These are phyloP conservation scores for Peromyscus eremicus DNA, from an alignment of 2,797 vertebrate species.

Conservation along the genomic window DNA sequence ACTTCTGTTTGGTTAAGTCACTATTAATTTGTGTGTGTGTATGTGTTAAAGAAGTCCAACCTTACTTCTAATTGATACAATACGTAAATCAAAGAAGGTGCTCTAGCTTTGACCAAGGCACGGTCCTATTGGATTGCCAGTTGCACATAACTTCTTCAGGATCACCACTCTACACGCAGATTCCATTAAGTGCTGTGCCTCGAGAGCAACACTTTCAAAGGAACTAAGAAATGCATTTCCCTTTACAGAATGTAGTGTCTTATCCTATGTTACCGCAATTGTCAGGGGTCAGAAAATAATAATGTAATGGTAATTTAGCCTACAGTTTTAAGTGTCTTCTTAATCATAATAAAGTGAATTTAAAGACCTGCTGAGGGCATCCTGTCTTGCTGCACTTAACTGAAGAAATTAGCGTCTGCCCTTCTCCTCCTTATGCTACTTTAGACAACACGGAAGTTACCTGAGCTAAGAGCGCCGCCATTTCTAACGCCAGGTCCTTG, in stretches of 20 bases:
- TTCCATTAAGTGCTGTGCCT: constrained; percentile 30
- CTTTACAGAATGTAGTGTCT: constrained; percentile 40
- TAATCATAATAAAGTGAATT: constrained; percentile 47
- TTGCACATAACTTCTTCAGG: neutral
- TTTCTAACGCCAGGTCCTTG: constrained; percentile 97
- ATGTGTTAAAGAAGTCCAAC: neutral
- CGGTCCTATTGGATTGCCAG: neutral
- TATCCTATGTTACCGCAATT: neutral
- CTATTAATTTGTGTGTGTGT: neutral
- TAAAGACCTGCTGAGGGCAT: constrained; percentile 42
- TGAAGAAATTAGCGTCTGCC: constrained; percentile 3
- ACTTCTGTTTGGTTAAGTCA: constrained; percentile 33
- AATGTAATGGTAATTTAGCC: constrained; percentile 10
- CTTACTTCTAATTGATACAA: neutral
- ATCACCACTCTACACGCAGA: neutral
- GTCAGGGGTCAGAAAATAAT: constrained; percentile 5
- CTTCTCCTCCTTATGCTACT: constrained; percentile 17
- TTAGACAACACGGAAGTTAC: constrained; percentile 84
- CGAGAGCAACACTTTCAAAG: neutral
- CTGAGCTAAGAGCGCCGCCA: constrained; percentile 97
- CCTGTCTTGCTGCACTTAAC: constrained; percentile 20
- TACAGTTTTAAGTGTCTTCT: constrained; percentile 62
- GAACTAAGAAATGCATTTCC: constrained; percentile 13
- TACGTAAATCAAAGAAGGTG: constrained; percentile 17
- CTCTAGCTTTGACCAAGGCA: neutral